Evolutionary conservation across 2,888 invertebrate genomes (phyloP), one percentile per base, ranked within the genome.

Genomic region (Cheiracanthium punctorium): DNA sequence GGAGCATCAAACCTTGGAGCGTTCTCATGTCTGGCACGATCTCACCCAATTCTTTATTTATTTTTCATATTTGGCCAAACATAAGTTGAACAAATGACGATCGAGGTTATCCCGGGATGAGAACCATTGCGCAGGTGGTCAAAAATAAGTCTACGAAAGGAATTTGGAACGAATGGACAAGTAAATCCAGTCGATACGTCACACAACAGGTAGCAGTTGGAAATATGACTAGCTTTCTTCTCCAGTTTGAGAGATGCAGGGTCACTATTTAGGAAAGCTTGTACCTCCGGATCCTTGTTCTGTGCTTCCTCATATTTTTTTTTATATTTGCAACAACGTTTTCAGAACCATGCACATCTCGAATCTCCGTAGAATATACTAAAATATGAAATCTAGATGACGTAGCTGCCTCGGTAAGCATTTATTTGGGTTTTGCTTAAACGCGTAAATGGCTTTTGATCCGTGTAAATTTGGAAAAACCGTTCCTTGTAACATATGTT

Each of bases 401-500:
- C n/a, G n/a, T n/a, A n/a, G n/a, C n/a, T n/a, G n/a, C n/a, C n/a
- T n/a, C n/a, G n/a, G n/a, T n/a, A n/a, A n/a, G n/a, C n/a, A n/a
- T n/a, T n/a, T n/a, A n/a, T n/a, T n/a, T n/a, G n/a, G n/a, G n/a
- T n/a, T n/a, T n/a, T 79, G 79, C 28, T 65, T 24, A 10, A 73
- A 84, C 0, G 67, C 77, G 67, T 77, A 67, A 32, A 73, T 73
- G 17, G 88, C 64, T 88, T 88, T 43, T 88, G 79, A 71, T 77
- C 72, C 5, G 72, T 73, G 32, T 48, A 86, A 52, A 88, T 76
- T 71, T 7, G n/a, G 20, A 87, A 73, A 76, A 17, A 37, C 28
- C 24, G 81, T 0, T 8, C 76, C 76, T 70, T 80, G 89, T 0
- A 90, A 37, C 80, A 90, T 88, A 52, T 89, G 87, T 0, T 82